Evolutionary conservation across 2,888 invertebrate genomes (phyloP), one percentile per base, ranked within the genome.

Genomic region (Lepeophtheirus nordmannii): DNA sequence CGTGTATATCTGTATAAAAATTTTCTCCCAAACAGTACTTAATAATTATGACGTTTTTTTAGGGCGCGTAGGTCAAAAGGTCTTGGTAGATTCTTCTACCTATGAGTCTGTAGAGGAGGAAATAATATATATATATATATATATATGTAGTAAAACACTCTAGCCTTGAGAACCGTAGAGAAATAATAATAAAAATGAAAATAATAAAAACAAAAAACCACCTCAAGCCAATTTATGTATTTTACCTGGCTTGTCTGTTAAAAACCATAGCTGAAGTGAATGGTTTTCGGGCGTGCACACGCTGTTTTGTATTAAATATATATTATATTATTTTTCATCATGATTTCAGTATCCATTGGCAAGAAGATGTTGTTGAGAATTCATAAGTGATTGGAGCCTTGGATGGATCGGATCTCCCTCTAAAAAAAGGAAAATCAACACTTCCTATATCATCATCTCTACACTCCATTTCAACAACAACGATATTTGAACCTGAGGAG

Each of bases 31-130:
- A 14, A 14, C 53, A n/a, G n/a, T 46, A 46, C 17, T 46, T 46
- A n/a, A 17, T 46, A 46, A 46, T 46, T 46, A 46, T 46, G 53
- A 46, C 53, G 53, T 46, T 46, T 46, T 30, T 46, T 46, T 46
- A 46, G 53, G 53, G 53, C 53, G 53, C 53, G 17, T 46, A 17
- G 53, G 53, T 46, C 53, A 46, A 46, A 46, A 46, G 53, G 53
- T 46, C 53, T 17, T 30, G 30, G 30, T 30, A 30, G 30, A 30
- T 30, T 7, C 30, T 30, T 5, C 30, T 30, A 30, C 30, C 30
- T 30, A 30, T 30, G 30, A 30, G 30, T 30, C 30, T 30, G 7
- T 30, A 30, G 30, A 30, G 30, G 30, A 30, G 7, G 30, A 30
- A 30, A 30, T 30, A 30, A 30, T 30, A 30, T n/a, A n/a, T n/a